Percentiles rank a stretch among this genome's conserved stretches.
Evolutionary conservation across 2,888 invertebrate species (phyloP).

Genomic region (Pandemis heparana): DNA sequence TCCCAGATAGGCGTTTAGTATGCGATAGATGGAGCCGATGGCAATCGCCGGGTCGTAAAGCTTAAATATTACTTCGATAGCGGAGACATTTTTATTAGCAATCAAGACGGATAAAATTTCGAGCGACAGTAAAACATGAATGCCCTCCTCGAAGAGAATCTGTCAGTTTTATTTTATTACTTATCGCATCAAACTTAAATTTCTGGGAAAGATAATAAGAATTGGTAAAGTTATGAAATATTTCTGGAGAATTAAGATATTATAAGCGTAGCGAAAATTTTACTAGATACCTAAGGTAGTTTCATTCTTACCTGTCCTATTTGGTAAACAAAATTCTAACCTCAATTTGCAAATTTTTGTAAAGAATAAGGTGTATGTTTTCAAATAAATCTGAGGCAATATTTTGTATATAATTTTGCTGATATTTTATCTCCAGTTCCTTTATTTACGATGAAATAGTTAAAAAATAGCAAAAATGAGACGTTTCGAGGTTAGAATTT

Average conservation of each 20-base stretch:
- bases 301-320: too few species aligned
- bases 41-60: constrained; percentile 44
- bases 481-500: too few species aligned
- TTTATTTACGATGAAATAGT: too few species aligned
- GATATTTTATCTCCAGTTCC: too few species aligned
- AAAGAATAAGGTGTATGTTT: too few species aligned
- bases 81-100: constrained; percentile 38
- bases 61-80: constrained; percentile 40
- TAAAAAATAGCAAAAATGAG: too few species aligned
- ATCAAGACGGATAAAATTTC: constrained; percentile 34
- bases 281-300: neutral
- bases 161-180: constrained; percentile 34
- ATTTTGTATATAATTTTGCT: too few species aligned
- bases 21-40: constrained; percentile 57
- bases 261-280: neutral
- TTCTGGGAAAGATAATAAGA: constrained; percentile 1
- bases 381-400: too few species aligned
- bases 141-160: constrained; percentile 12
- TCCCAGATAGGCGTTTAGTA: constrained; percentile 52
- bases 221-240: constrained; percentile 1
- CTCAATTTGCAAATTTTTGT: too few species aligned
- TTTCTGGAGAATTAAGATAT: neutral
- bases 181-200: constrained; percentile 20
- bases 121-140: constrained; percentile 30
- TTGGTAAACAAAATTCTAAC: too few species aligned